Conservation (phyloP, 2,888 invertebrate species). For the Xanthorhoe spadicearia region DNA sequence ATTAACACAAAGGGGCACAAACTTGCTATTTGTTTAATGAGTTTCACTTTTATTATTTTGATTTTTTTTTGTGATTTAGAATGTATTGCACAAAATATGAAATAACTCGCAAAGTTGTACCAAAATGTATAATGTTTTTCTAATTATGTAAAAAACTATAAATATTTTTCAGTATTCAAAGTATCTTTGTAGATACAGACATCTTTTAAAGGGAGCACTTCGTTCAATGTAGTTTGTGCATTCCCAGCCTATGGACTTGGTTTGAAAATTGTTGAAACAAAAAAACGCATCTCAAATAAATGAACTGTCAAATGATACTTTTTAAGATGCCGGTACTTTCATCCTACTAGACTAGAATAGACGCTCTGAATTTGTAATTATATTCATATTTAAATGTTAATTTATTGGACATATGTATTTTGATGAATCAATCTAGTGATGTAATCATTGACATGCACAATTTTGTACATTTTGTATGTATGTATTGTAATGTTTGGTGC, state of each 20-base stretch:
- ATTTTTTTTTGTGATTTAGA: neutral
- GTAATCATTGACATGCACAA: conserved; percentile 67
- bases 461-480: conserved; percentile 83
- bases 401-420: conserved; percentile 29
- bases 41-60: neutral
- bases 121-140: neutral
- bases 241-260: too few species aligned
- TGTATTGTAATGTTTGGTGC: conserved; percentile 78
- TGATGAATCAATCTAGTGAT: conserved; percentile 23
- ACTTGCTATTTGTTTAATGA: conserved; percentile 1
- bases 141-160: neutral
- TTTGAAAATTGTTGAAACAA: too few species aligned
- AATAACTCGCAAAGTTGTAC: neutral
- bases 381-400: conserved; percentile 1
- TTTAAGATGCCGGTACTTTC: conserved; percentile 1
- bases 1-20: conserved; percentile 5
- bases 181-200: too few species aligned
- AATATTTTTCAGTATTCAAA: neutral
- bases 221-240: too few species aligned
- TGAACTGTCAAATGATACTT: neutral
- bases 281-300: neutral
- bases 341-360: conserved; percentile 13
- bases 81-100: conserved; percentile 1
- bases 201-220: too few species aligned
- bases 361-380: conserved; percentile 7